Evolutionary conservation across 2,113 vertebrate species (phyloP), one percentile per base, ranked within the genome.

Genomic region (Cololabis saira): DNA sequence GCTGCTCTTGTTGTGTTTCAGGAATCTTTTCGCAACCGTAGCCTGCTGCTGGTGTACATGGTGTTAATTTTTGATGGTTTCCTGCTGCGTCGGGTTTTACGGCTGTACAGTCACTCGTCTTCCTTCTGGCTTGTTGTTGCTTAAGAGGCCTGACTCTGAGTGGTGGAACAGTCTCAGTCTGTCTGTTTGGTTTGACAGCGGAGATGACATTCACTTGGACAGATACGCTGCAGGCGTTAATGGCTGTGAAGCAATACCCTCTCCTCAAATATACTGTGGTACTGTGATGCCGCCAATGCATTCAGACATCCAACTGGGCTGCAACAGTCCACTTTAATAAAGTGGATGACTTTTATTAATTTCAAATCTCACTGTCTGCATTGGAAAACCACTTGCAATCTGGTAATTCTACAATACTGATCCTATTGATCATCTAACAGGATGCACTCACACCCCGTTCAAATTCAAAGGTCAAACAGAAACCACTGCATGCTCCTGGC

Each of bases 151-250:
- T 41, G 52, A 57, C 45, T 21, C 50, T 62, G 12, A 13, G 61
- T 52, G 30, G 15, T 58, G 40, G 14, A 56, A 51, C n/a, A 12
- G 45, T 13, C 43, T 67, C 45, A 18, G 19, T 45, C 30, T 50
- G 50, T 1, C 15, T 48, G 56, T 22, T 52, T 33, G 27, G 3
- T 54, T 30, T 64, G 18, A 60, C 16, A 19, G 54, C 3, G 44
- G 45, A 66, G 19, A 54, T 67, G 51, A 52, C 40, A 56, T 1
- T 57, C 17, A 59, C 40, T 16, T 53, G 62, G 51, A 65, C 30
- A 44, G 42, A 62, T 14, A 40, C 42, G 49, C 50, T 42, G 61
- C 21, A 3, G 19, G 22, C 30, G 24, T 65, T 58, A 33, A 22
- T 30, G 33, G 18, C 50, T 61, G 43, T 45, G 24, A 41, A 53